These are phyloP conservation scores for Planiliza haematocheilus DNA, from an alignment of 2,113 vertebrate species.

Conservation along the genomic window DNA sequence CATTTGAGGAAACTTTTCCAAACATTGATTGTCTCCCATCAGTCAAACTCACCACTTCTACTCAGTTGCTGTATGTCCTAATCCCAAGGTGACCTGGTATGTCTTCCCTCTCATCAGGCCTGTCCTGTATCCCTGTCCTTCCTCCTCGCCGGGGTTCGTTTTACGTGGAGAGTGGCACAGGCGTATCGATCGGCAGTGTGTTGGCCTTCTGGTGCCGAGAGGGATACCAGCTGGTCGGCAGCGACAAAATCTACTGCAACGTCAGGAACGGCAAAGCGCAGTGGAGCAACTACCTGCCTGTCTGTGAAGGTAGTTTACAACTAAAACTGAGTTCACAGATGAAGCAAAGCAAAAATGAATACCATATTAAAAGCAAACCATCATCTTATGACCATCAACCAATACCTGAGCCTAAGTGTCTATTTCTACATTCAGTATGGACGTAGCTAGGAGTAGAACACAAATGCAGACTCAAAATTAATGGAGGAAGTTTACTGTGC, in stretches of 20 bases:
- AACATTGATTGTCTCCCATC: no score
- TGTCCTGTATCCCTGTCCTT: conserved; percentile 72
- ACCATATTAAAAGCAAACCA: no score
- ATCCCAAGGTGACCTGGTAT: neutral
- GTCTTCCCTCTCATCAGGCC: conserved; percentile 54
- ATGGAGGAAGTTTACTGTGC: neutral
- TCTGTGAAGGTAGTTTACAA: conserved; percentile 77
- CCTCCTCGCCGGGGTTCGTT: conserved; percentile 81
- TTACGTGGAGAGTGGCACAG: conserved; percentile 79
- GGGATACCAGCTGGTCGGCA: conserved; percentile 86
- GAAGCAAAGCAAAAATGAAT: no score
- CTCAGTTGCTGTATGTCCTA: no score
- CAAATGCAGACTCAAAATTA: no score
- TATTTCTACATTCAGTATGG: neutral
- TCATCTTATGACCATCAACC: no score
- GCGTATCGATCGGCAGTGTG: conserved; percentile 73
- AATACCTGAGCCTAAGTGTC: neutral
- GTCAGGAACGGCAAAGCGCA: conserved; percentile 69
- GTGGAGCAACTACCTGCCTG: conserved; percentile 83
- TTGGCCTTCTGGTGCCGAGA: conserved; percentile 84
- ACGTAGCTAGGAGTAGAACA: no score
- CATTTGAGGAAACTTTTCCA: no score
- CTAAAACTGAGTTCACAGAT: neutral
- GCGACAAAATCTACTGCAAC: conserved; percentile 76
- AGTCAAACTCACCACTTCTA: no score